Conservation (phyloP, 53 echinoderm and acorn worm genomes). For the Patiria pectinifera region DNA sequence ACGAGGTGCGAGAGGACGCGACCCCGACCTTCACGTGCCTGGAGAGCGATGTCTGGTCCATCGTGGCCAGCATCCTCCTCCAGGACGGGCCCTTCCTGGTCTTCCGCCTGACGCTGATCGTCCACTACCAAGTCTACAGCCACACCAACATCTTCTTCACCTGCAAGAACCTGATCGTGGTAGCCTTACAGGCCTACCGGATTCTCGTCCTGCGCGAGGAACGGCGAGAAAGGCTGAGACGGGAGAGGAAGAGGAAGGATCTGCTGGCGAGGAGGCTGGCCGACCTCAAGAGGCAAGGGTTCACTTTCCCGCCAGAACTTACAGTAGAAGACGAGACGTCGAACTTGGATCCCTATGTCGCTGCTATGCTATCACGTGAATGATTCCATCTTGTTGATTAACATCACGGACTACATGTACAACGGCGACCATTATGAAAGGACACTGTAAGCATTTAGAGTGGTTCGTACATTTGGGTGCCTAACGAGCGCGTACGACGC, state of each 20-base stretch:
- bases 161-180: conserved; percentile 84
- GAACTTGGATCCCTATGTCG: conserved; percentile 20
- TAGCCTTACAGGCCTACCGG: conserved; percentile 84
- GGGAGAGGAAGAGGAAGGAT: conserved; percentile 59
- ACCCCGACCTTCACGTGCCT: conserved; percentile 79
- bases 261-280: conserved; percentile 39
- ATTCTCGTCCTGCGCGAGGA: conserved; percentile 75
- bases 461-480: too few relatives aligned
- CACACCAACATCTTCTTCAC: conserved; percentile 91
- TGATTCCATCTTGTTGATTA: neutral
- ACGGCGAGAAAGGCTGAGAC: conserved; percentile 31
- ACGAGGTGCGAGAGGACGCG: conserved; percentile 75
- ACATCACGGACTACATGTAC: neutral
- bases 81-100: conserved; percentile 94
- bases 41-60: conserved; percentile 92
- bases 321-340: conserved; percentile 6
- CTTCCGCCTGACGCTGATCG: conserved; percentile 83
- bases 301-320: conserved; percentile 4
- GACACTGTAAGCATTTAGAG: too few relatives aligned
- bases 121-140: conserved; percentile 72
- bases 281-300: conserved; percentile 31
- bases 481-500: too few relatives aligned
- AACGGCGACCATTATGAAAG: too few relatives aligned
- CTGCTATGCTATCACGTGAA: neutral
- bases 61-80: conserved; percentile 72